These are phyloP conservation scores for Mimachlamys varia DNA, from an alignment of 2,888 invertebrate species.

Conservation along the genomic window DNA sequence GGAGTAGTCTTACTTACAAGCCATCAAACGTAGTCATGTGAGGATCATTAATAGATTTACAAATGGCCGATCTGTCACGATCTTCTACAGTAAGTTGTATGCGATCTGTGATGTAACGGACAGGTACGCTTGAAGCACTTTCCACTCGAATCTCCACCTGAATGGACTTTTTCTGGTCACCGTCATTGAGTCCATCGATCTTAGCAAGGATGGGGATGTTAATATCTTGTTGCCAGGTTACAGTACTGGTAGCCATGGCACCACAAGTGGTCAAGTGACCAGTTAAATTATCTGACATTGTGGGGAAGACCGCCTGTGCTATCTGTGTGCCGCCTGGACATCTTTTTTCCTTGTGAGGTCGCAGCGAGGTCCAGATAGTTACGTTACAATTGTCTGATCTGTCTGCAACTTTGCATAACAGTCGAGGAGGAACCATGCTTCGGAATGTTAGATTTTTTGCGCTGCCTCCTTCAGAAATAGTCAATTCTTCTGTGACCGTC, in stretches of 20 bases:
- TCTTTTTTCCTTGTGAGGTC: constrained; percentile 54
- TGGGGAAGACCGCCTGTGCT: constrained; percentile 60
- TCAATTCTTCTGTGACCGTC: constrained; percentile 56
- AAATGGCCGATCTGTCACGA: constrained; percentile 61
- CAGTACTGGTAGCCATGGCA: constrained; percentile 41
- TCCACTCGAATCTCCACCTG: constrained; percentile 52
- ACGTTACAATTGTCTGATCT: constrained; percentile 54
- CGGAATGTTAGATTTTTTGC: constrained; percentile 49
- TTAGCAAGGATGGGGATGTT: constrained; percentile 64
- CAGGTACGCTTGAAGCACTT: neutral
- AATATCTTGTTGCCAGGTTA: constrained; percentile 61
- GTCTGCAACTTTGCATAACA: constrained; percentile 58
- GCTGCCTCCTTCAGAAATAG: constrained; percentile 58
- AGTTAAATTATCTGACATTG: neutral
- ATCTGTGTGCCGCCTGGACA: constrained; percentile 57
- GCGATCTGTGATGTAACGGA: constrained; percentile 40
- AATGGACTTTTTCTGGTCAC: constrained; percentile 58
- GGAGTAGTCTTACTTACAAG: constrained; percentile 50
- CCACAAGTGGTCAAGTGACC: constrained; percentile 50
- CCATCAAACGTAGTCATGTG: constrained; percentile 71
- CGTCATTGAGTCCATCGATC: constrained; percentile 65
- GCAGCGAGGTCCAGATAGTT: constrained; percentile 52
- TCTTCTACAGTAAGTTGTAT: constrained; percentile 65
- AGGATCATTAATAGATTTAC: constrained; percentile 72
- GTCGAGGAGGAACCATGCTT: constrained; percentile 58